A percentile compares a stretch with the other conserved stretches of the same genome.
These are phyloP conservation scores for Cynopterus sphinx DNA, from an alignment of 2,797 vertebrate genomes.

Conservation along the genomic window DNA sequence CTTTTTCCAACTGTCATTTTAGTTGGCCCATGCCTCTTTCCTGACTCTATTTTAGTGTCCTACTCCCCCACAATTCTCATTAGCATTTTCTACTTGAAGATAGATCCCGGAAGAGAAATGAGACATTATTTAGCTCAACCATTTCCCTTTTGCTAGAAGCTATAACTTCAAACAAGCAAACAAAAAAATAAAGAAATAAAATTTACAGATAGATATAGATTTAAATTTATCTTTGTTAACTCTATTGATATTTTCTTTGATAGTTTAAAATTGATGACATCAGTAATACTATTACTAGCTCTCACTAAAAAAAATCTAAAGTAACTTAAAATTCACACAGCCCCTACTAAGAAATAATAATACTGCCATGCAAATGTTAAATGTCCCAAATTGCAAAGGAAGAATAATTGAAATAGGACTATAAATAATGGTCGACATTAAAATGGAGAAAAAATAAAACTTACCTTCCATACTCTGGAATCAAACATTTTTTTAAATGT, in stretches of 20 bases:
- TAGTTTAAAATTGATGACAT: neutral
- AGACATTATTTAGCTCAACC: neutral
- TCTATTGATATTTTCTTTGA: neutral
- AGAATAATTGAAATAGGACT: neutral
- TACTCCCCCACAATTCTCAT: neutral
- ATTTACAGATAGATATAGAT: neutral
- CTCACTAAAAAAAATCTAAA: neutral
- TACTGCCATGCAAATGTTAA: neutral
- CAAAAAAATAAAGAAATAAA: neutral
- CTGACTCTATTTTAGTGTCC: neutral
- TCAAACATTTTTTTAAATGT: neutral
- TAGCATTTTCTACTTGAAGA: neutral
- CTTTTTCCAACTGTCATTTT: neutral
- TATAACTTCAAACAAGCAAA: neutral
- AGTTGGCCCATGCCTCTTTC: neutral
- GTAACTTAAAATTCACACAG: neutral
- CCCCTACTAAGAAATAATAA: neutral
- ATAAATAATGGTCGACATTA: constrained; percentile 15
- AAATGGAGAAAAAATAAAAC: neutral
- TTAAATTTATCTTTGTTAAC: neutral
- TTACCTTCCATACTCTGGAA: neutral
- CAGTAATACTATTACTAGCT: neutral
- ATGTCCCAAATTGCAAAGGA: neutral
- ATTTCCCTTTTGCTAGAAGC: neutral
- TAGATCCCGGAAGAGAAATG: neutral